Base-by-base conservation (phyloP, 2,113 vertebrate species). In the Acinonyx jubatus region DNA sequence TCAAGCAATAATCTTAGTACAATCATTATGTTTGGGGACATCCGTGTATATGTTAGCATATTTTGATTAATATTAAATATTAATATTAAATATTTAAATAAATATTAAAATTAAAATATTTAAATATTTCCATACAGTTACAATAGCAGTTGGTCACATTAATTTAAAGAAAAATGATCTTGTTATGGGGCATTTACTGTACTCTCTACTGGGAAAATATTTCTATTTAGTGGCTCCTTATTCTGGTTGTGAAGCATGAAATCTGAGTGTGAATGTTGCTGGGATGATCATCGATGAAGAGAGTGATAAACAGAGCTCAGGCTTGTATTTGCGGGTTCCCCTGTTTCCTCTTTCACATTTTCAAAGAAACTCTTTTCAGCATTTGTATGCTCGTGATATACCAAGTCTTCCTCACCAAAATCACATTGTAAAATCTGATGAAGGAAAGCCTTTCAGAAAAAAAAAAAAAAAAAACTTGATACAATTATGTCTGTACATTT, bases 81-180 rank as follows among this genome's bases (percentile, higher is more conserved):
- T 55, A 55, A 55, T 16, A 61, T 25, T 23, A 23, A 61, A 61
- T 61, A 61, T 61, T 61, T 7, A 61, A 25, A 61, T 7, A 61
- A 23, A 23, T 23, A 61, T 25, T 61, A 23, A 61, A 45, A 45
- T 1, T 9, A 45, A 45, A 45, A 61, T 23, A 61, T 9, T 61
- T 61, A 61, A 61, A 16, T 61, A 95, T 73, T 95, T 71, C 25
- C 19, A 80, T n/a, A 21, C 1, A 73, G 21, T 76, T 48, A 65
- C 73, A 80, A 79, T 66, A 36, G 4, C 65, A 38, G 4, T 4
- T 57, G 14, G 23, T 74, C 45, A 89, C 65, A 68, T 45, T 7
- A 50, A 82, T 69, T 69, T 89, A 85, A 89, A 76, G 36, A 93
- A 73, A 88, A 95, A 48, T 73, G 33, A 65, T 88, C 84, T 93